These are phyloP conservation scores for Enteromius radiatus DNA, from an alignment of 2,797 vertebrate species.

Conservation along the genomic window DNA sequence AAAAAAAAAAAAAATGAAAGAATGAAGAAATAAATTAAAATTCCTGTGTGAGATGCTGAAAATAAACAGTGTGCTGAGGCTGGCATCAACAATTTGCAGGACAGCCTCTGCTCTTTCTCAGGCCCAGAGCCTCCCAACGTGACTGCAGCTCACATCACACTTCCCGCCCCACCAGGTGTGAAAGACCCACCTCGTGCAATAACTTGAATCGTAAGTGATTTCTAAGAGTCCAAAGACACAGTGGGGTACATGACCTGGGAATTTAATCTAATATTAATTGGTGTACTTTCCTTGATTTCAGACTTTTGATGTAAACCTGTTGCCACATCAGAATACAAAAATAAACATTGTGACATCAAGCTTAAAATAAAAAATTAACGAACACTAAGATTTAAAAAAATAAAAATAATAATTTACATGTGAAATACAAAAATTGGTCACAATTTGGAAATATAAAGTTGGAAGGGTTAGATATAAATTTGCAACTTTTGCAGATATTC, in stretches of 20 bases:
- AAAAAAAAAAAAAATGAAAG: constrained; percentile 73
- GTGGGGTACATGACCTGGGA: background rate
- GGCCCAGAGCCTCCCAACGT: constrained; percentile 68
- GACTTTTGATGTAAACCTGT: background rate
- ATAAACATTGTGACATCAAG: background rate
- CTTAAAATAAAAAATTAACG: background rate
- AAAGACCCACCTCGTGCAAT: constrained; percentile 82
- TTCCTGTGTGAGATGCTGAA: constrained; percentile 96
- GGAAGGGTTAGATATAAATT: background rate
- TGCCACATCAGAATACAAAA: background rate
- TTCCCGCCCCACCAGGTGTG: constrained; percentile 81
- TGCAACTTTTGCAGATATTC: background rate
- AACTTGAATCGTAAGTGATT: constrained; percentile 63
- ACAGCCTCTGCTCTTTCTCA: constrained; percentile 91
- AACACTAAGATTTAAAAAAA: background rate
- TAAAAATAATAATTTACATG: background rate
- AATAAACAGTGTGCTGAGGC: constrained; percentile 96
- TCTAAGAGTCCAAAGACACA: constrained; percentile 80
- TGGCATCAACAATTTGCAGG: constrained; percentile 89
- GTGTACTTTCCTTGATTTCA: background rate
- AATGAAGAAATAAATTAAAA: constrained; percentile 98
- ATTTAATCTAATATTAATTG: background rate
- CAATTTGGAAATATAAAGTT: background rate
- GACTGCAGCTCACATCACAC: constrained; percentile 59
- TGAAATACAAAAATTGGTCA: background rate